Base-by-base conservation (phyloP, 2,888 invertebrate genomes). In the Cryptocephalus primarius region DNA sequence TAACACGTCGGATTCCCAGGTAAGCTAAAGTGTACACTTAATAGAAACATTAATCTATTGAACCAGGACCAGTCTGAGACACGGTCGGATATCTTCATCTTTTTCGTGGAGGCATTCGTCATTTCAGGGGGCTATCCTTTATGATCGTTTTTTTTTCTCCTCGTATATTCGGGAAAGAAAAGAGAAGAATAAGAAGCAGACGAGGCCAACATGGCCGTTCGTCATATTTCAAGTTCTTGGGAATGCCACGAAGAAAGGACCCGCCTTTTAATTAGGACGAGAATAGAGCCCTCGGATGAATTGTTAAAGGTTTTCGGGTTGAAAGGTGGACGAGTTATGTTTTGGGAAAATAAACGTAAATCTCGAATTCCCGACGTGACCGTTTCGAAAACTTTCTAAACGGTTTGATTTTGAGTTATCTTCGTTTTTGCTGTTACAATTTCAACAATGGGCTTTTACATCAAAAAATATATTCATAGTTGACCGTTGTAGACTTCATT, bases 41-140 rank as follows among this genome's bases (percentile, higher is more conserved):
- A 44, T 53, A 48, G 45, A 48, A 51, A 53, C 51, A 51, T 50
- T 47, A 49, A 49, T 53, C 51, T 49, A 48, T 47, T 50, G 45
- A 51, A 54, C 52, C 51, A 54, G 53, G 51, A 52, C 46, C 47
- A 44, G 44, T 47, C 48, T 44, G 53, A 22, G 54, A 52, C 58
- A 59, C 57, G 51, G 53, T 55, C 54, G 55, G 52, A 59, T 56
- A 57, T 59, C 58, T 59, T 55, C 55, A 59, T 60, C 54, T 55
- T 52, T 58, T 56, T 59, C 58, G 57, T 48, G 46, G 52, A 49
- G 46, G 44, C 52, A 55, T 60, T 54, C 55, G 51, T 60, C 60
- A 58, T 60, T 58, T 57, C 51, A 44, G 51, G 55, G 56, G 55
- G 51, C 52, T 42, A 40, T 45, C 46, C 44, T 22, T 22, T 22